Base-by-base conservation (phyloP, 2,888 invertebrate genomes). In the Drosophila sordidapex region DNA sequence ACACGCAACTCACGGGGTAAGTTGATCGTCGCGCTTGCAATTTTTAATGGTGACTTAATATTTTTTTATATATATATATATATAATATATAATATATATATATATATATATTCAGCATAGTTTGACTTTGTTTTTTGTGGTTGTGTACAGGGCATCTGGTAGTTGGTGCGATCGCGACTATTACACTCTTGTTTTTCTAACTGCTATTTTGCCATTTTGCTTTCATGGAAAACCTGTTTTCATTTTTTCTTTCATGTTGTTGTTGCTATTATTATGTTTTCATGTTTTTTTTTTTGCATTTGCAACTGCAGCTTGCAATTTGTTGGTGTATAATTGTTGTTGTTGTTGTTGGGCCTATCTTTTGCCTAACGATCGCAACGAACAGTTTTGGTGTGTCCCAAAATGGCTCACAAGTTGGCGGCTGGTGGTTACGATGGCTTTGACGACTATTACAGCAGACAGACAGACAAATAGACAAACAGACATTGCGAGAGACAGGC, bases 191-290 rank as follows among this genome's bases (percentile, higher is more conserved):
- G 29, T 52, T 66, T 65, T 49, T 49, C 62, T 33, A 52, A 66
- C n/a, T 5, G 48, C 56, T 35, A 38, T 46, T 61, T 61, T 70
- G 57, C 74, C 69, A 74, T 76, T 68, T 75, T 69, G 74, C 73
- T 79, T 76, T 80, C 64, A 65, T 71, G 78, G 70, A 69, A 76
- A 85, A 90, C 89, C 88, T 76, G 81, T 86, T 90, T 91, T 79
- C 67, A 64, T 74, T 81, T 89, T 81, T 87, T 74, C 83, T 56
- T 31, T 74, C 69, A 54, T 70, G 70, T 74, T 76, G 58, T 62
- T 66, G 56, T 40, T 63, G 27, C 1, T 48, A 54, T 65, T 63
- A 27, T n/a, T 43, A 43, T 31, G 51, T 11, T 29, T 43, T 33
- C 2, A 25, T 54, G 27, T 43, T 52, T 29, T 54, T 59, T 48